These are phyloP conservation scores for Phyto melanocephala DNA, from an alignment of 2,888 invertebrate species.

Conservation along the genomic window DNA sequence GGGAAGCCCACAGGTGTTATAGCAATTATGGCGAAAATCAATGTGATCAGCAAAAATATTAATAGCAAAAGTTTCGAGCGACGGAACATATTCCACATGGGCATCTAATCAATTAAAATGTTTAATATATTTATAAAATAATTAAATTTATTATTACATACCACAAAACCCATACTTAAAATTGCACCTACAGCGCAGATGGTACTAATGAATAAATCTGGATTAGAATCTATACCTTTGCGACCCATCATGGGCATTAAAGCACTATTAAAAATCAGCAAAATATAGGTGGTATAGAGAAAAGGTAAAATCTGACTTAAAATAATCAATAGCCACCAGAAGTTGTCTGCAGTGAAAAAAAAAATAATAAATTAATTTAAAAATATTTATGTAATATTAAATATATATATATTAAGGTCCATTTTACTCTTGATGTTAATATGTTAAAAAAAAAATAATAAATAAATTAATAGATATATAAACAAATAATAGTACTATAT, in stretches of 20 bases:
- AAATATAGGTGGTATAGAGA: slow-evolving; percentile 79
- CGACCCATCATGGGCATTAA: slow-evolving; percentile 83
- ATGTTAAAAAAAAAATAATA: too few species aligned
- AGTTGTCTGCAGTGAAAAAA: slow-evolving; percentile 67
- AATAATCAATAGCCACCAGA: slow-evolving; percentile 73
- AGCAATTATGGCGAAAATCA: slow-evolving; percentile 73
- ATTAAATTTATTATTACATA: slow-evolving; percentile 61
- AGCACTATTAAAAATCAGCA: slow-evolving; percentile 78
- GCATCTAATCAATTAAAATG: slow-evolving; percentile 68
- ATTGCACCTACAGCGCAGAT: slow-evolving; percentile 74
- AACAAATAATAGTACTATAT: too few species aligned
- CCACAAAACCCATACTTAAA: slow-evolving; percentile 76
- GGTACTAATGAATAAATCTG: slow-evolving; percentile 81
- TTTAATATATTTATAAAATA: neutral
- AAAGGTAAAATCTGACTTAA: slow-evolving; percentile 78
- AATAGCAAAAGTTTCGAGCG: slow-evolving; percentile 71
- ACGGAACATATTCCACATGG: slow-evolving; percentile 75
- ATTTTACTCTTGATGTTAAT: too few species aligned
- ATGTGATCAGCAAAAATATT: slow-evolving; percentile 68
- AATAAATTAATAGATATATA: too few species aligned
- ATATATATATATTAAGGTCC: too few species aligned
- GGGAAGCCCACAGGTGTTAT: slow-evolving; percentile 82
- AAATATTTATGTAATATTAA: too few species aligned
- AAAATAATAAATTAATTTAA: neutral
- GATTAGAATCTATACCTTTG: slow-evolving; percentile 79